Evolutionary conservation across 2,888 invertebrate species (phyloP).

Genomic region (Rhodophaea formosa): DNA sequence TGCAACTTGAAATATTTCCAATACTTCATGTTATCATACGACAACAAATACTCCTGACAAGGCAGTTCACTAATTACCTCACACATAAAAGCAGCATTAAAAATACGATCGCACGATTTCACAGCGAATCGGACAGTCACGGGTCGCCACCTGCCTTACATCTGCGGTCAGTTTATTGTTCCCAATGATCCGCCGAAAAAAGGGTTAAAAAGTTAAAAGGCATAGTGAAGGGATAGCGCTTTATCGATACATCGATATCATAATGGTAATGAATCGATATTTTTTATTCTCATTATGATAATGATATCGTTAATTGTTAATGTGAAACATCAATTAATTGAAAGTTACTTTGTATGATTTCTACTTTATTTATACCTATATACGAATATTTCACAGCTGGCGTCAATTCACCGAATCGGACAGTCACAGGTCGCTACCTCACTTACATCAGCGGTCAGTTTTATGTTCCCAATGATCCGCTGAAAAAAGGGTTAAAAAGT

Average conservation of each 20-base stretch:
- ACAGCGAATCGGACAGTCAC: slow-evolving; percentile 28
- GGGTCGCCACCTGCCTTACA: slow-evolving; percentile 59
- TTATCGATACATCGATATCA: not conserved
- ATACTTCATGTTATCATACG: too few relatives aligned
- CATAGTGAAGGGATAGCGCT: not conserved
- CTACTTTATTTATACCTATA: too few relatives aligned
- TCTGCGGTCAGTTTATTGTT: slow-evolving; percentile 69
- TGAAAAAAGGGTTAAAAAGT: slow-evolving; percentile 44
- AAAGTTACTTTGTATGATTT: too few relatives aligned
- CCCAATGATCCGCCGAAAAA: slow-evolving; percentile 49
- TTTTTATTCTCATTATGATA: not conserved
- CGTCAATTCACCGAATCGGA: too few relatives aligned
- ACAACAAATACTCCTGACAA: too few relatives aligned
- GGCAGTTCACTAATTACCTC: slow-evolving; percentile 33
- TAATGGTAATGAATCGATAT: not conserved
- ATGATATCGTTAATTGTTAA: too few relatives aligned
- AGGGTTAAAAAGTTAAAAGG: slow-evolving; percentile 39
- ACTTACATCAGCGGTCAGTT: slow-evolving; percentile 68
- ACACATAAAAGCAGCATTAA: not conserved
- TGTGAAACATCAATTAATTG: too few relatives aligned
- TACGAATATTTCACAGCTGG: too few relatives aligned
- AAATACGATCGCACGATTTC: slow-evolving; percentile 23
- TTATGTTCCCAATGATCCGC: slow-evolving; percentile 56
- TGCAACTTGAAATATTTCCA: too few relatives aligned
- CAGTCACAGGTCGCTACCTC: slow-evolving; percentile 48